Percentiles rank a stretch among this genome's conserved stretches.
These are phyloP conservation scores for Pantelozetes paolii DNA, from an alignment of 2,888 invertebrate genomes.

Conservation along the genomic window DNA sequence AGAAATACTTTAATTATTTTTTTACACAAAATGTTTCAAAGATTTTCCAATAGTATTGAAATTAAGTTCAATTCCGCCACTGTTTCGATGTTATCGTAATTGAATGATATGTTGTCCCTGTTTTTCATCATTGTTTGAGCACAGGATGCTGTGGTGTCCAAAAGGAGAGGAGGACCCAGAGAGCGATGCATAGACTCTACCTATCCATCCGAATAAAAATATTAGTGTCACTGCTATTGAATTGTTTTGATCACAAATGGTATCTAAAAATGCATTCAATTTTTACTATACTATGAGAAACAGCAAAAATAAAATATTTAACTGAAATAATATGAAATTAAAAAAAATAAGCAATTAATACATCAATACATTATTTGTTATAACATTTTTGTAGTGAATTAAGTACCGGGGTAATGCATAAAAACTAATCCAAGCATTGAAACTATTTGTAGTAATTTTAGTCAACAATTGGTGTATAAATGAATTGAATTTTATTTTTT, in stretches of 20 bases:
- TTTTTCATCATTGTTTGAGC: slow-evolving; percentile 22
- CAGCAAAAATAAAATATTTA: not conserved
- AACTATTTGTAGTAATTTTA: slow-evolving; percentile 16
- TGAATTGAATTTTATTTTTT: not conserved
- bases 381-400: too few species aligned
- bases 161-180: not conserved
- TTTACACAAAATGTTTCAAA: not conserved
- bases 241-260: slow-evolving; percentile 4
- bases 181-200: not conserved
- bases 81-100: not conserved
- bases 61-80: not conserved
- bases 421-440: slow-evolving; percentile 1
- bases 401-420: too few species aligned
- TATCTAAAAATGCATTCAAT: not conserved
- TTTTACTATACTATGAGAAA: not conserved
- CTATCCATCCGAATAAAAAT: slow-evolving; percentile 11
- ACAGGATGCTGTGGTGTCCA: not conserved
- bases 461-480: not conserved
- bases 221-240: slow-evolving; percentile 26
- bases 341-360: not conserved
- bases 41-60: not conserved
- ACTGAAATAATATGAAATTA: not conserved
- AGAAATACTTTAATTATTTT: not conserved
- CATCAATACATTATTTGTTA: too few species aligned
- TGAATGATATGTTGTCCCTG: slow-evolving; percentile 11